Conservation (phyloP, 2,113 vertebrate species). For the Bubo scandiacus region DNA sequence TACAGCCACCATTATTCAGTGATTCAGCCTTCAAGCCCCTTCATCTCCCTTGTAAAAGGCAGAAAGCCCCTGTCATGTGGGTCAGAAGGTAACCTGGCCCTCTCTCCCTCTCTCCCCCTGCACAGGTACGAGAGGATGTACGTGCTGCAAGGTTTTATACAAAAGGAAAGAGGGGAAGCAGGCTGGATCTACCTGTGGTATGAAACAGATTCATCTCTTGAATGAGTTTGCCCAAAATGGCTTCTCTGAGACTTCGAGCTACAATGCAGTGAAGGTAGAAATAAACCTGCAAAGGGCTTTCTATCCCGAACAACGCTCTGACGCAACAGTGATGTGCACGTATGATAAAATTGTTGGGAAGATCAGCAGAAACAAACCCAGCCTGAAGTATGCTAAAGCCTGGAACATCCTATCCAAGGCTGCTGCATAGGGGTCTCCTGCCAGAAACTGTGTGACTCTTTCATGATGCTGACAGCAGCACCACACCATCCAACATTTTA, state of each 20-base stretch:
- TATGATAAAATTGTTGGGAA: neutral
- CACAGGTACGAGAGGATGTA: neutral
- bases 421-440: neutral
- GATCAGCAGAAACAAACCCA: neutral
- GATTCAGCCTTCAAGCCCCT: neutral
- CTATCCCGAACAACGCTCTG: neutral
- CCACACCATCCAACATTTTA: neutral
- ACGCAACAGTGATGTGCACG: neutral
- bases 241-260: neutral
- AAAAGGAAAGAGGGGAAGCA: neutral
- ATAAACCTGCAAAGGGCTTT: neutral
- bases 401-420: neutral
- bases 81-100: neutral
- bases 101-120: neutral
- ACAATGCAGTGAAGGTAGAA: neutral
- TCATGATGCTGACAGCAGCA: neutral
- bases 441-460: neutral
- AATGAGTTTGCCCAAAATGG: neutral
- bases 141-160: neutral
- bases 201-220: neutral
- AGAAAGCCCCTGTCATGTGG: neutral
- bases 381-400: neutral
- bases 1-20: neutral
- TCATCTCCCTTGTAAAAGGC: neutral
- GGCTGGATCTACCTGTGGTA: neutral